phyloP scores from a whole-genome alignment of 1,140 invertebrate species.

The Antheraea mylitta region DNA sequence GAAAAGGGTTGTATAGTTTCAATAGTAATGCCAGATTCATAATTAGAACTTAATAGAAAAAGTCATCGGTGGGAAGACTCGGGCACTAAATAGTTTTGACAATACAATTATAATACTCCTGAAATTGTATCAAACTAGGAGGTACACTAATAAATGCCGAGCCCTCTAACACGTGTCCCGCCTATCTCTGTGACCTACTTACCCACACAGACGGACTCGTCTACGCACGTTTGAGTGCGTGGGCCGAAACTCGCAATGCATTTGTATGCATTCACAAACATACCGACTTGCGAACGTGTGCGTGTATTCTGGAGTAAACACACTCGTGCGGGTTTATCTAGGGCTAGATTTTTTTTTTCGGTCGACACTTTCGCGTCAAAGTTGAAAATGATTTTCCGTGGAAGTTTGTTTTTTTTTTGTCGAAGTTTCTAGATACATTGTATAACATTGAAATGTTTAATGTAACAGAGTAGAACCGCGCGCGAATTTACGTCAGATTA shows the following conservation, averaged over 20 bases:
- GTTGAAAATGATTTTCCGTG: no score
- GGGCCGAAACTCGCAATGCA: conserved; percentile 33
- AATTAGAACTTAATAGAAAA: no score
- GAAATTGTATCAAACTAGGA: conserved; percentile 24
- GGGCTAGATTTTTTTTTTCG: conserved; percentile 11
- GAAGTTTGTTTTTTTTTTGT: no score
- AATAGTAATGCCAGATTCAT: no score
- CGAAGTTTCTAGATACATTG: no score
- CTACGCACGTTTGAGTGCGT: conserved; percentile 28
- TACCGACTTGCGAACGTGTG: conserved; percentile 33
- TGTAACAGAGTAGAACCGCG: no score
- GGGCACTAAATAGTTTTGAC: no score
- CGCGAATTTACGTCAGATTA: no score
- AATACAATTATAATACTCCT: neutral
- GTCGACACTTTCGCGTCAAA: neutral
- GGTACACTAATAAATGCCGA: conserved; percentile 54
- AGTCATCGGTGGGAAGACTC: no score
- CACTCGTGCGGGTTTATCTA: conserved; percentile 19
- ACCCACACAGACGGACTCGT: conserved; percentile 43
- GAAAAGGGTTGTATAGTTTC: no score
- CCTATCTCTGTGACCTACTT: conserved; percentile 75
- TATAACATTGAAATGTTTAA: no score
- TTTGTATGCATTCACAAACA: conserved; percentile 35
- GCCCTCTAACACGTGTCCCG: conserved; percentile 71
- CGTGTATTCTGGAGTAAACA: conserved; percentile 55